Percentiles rank a stretch among this genome's conserved stretches.
These are phyloP conservation scores for Neostethus bicornis DNA, from an alignment of 2,797 vertebrate species.

Conservation along the genomic window DNA sequence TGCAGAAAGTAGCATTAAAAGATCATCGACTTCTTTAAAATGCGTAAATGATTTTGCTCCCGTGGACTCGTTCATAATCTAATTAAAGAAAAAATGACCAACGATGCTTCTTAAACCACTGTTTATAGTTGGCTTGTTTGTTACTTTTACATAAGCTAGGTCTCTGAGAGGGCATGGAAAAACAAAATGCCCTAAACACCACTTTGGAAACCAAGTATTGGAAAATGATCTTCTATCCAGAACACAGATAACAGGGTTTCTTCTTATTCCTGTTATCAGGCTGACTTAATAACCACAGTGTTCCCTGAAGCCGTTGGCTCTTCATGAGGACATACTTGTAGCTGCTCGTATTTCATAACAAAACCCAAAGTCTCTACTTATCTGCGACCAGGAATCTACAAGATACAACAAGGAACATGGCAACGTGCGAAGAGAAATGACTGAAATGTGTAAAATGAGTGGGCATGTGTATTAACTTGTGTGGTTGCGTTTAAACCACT, in stretches of 20 bases:
- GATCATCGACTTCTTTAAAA: too few relatives aligned
- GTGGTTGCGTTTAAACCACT: conserved; percentile 30
- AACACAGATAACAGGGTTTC: conserved; percentile 41
- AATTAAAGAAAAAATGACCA: too few relatives aligned
- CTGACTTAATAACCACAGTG: conserved; percentile 37
- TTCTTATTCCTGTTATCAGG: conserved; percentile 48
- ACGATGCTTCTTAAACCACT: not conserved
- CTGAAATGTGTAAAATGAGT: conserved; percentile 23
- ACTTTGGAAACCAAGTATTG: conserved; percentile 19
- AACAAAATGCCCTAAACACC: conserved; percentile 14
- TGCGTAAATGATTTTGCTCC: too few relatives aligned
- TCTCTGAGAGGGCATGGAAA: conserved; percentile 6
- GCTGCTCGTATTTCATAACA: conserved; percentile 47
- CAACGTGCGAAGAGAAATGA: conserved; percentile 17
- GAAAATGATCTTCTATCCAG: conserved; percentile 26
- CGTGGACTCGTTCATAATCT: too few relatives aligned
- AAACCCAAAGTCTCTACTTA: conserved; percentile 45
- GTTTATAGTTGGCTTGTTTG: not conserved
- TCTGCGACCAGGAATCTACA: conserved; percentile 29
- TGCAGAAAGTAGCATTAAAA: too few relatives aligned
- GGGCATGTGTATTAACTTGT: conserved; percentile 31
- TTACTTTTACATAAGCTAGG: not conserved
- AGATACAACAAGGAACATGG: conserved; percentile 25
- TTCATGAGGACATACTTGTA: conserved; percentile 41
- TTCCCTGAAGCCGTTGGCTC: conserved; percentile 11